Percentiles rank a stretch among this genome's conserved stretches.
Evolutionary conservation across 2,797 vertebrate genomes (phyloP).

Genomic region (Phoebastria nigripes): DNA sequence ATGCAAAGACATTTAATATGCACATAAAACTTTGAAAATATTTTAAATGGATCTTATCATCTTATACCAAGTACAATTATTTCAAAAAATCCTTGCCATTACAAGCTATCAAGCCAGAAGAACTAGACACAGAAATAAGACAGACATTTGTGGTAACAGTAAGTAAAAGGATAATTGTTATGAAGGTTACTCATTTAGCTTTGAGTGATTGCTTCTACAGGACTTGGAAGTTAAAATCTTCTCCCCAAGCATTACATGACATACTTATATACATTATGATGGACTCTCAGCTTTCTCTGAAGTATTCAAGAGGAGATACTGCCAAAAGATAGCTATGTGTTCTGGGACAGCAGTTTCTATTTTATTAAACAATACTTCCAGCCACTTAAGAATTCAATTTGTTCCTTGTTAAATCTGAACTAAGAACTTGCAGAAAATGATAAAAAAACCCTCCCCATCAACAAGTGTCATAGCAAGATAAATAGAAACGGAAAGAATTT

Average conservation of each 20-base stretch:
- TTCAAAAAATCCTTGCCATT: neutral
- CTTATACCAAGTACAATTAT: neutral
- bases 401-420: neutral
- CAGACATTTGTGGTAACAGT: neutral
- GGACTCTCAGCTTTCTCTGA: neutral
- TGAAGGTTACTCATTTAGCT: neutral
- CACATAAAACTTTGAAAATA: neutral
- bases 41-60: neutral
- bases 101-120: neutral
- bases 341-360: neutral
- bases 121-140: neutral
- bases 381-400: neutral
- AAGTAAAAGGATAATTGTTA: neutral
- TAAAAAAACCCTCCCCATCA: neutral
- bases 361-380: neutral
- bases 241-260: neutral
- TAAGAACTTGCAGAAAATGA: neutral
- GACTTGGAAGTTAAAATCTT: neutral
- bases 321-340: neutral
- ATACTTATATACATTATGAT: neutral
- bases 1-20: neutral
- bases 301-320: neutral
- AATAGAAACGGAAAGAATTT: neutral
- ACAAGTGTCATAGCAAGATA: neutral
- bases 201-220: neutral